Base-by-base conservation (phyloP, 2,888 invertebrate genomes). In the Clepsis dumicolana region DNA sequence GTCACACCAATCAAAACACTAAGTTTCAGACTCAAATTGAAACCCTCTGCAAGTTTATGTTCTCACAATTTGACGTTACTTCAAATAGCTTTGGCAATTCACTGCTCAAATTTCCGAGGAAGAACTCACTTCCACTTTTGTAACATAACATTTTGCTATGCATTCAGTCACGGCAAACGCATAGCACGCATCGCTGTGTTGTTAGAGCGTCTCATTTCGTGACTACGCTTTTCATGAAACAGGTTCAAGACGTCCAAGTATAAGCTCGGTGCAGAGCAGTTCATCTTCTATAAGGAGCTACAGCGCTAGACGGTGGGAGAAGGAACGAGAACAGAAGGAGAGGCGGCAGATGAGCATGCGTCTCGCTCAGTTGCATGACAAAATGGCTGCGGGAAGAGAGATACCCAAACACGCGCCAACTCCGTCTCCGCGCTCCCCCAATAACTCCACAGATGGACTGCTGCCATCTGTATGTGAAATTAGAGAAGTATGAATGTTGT, bases 211-310 rank as follows among this genome's bases (percentile, higher is more conserved):
- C 59, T 56, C 24, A 63, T 57, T 70, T 65, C 73, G 57, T 60
- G 70, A 72, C 67, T 69, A 70, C 63, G 3, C 61, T 24, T 50
- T 72, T 27, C 52, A 50, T 72, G 69, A 75, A 74, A n/a, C 90
- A 97, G 97, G 97, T 95, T 97, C 97, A 85, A 95, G 97, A 94
- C 96, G 97, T 94, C 97, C 97, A 93, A 97, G 97, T 94, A 94
- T 97, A 94, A 96, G 96, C 76, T 97, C 97, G 73, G 94, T 97
- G 80, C 97, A 97, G 86, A 97, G 97, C 94, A 96, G 96, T 85
- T 96, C 96, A 77, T 97, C 96, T 71, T 97, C 97, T 61, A 95
- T 97, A 73, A 95, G 96, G 83, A 97, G 97, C 89, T 97, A 97
- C 90, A 97, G 97, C 83, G 95, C 96, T 76, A 95, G 95, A 85